Evolutionary conservation across 2,888 invertebrate species (phyloP), one percentile per base, ranked within the genome.

Genomic region (Hyalella azteca): DNA sequence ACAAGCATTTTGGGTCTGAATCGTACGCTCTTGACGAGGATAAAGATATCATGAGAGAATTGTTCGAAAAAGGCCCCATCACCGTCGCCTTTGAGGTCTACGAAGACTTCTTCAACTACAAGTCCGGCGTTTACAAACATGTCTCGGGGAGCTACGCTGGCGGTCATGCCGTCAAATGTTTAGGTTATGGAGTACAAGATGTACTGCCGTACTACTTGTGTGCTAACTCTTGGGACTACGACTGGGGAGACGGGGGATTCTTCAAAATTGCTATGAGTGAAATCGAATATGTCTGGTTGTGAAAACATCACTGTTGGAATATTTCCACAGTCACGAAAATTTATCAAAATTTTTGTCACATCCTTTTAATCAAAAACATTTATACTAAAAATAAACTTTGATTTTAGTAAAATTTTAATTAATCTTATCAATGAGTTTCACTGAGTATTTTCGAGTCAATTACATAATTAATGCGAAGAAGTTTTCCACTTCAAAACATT

Each of bases 1-100:
- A 97, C 88, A 92, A 93, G 85, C 92, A 92, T 85, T 93, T 66
- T 19, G 66, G 29, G 19, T 32, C n/a, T 5, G 66, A 66, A 32
- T 19, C 19, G 19, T 66, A 36, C 66, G n/a, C 29, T 36, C 32
- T 66, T 15, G 7, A 15, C 29, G 19, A 22, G 1, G 39, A 66
- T 5, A 19, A 66, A 66, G 66, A 66, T 36, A 66, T 66, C 3
- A 15, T 66, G 32, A 22, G 19, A 66, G 66, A 66, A 36, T 9
- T 66, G 1, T 66, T 19, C 66, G 39, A 32, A 29, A 22, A 29
- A 11, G 66, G 66, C n/a, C 66, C 66, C 32, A 66, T 36, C 36
- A 39, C 66, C 11, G 9, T 11, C 36, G 36, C 36, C 19, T 66
- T 66, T 39, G n/a, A n/a, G 4, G 66, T 66, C 36, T 39, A 66